Evolutionary conservation across 2,113 vertebrate genomes (phyloP), one percentile per base, ranked within the genome.

Genomic region (Cheilinus undulatus): DNA sequence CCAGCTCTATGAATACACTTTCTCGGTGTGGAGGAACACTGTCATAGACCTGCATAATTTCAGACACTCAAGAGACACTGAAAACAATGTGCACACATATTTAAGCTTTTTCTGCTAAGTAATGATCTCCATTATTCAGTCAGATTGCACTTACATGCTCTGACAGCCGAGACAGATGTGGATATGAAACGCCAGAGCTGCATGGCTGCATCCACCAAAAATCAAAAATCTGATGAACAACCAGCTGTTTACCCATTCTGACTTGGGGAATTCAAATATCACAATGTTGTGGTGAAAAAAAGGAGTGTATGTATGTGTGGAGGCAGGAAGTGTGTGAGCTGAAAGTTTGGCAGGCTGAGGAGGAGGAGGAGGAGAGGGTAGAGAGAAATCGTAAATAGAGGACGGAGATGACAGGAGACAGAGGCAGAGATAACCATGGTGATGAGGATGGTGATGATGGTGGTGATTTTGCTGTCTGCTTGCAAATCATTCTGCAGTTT

Each of bases 261-360:
- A 54, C 28, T 15, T 58, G 66, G 5, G 30, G 30, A 32, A 32
- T 32, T 32, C 34, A 59, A 68, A 51, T 63, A 32, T 61, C 72
- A 11, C 69, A 68, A 71, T 46, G 64, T 3, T 11, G 36, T 58
- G 19, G 57, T 22, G 60, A 30, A 34, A 30, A 36, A 23, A 51
- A 36, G 6, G 23, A 42, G 58, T 20, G 24, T 20, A 11, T 10
- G 28, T 10, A 24, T 52, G 66, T 17, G 28, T 56, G 43, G 15
- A 48, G 54, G 56, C 57, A 40, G 38, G 38, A 40, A 40, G 34
- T 36, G 51, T 50, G 61, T 28, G 69, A 63, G 52, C 51, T 56
- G 65, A 57, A 67, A 28, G 72, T 70, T 85, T 83, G 80, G 59
- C 73, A 59, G 27, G 63, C 70, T 9, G 74, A 50, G 58, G 38